Conservation (phyloP, 2,113 vertebrate genomes). For the Pao palembangensis region DNA sequence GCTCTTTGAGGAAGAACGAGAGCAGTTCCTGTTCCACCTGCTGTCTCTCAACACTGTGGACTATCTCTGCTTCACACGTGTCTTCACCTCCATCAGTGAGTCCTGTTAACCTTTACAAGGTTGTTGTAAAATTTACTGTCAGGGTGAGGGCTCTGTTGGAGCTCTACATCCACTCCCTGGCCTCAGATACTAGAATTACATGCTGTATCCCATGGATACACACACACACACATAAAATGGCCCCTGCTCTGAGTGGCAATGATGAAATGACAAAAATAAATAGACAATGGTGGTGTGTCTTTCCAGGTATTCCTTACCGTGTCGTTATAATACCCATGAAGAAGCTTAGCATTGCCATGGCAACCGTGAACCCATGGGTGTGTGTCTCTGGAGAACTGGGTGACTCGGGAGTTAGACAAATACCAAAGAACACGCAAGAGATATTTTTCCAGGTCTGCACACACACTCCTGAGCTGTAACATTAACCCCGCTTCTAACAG, state of each 20-base stretch:
- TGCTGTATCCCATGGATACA: neutral
- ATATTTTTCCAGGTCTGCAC: conserved; percentile 94
- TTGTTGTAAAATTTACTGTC: conserved; percentile 3
- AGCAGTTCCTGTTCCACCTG: conserved; percentile 96
- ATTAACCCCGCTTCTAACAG: neutral
- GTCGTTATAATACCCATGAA: conserved; percentile 94
- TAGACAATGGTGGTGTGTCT: conserved; percentile 12
- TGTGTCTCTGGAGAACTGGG: conserved; percentile 95
- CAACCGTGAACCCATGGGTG: conserved; percentile 93
- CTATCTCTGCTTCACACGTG: conserved; percentile 96
- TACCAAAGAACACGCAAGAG: conserved; percentile 93
- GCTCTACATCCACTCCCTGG: conserved; percentile 4
- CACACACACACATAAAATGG: neutral
- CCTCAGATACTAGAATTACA: neutral
- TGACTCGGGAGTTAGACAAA: conserved; percentile 89
- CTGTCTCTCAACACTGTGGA: conserved; percentile 96
- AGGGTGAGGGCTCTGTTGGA: neutral
- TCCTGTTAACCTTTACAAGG: conserved; percentile 18
- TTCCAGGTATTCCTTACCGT: conserved; percentile 89
- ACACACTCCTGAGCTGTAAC: neutral
- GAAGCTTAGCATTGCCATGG: conserved; percentile 95
- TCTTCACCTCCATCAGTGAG: conserved; percentile 82
- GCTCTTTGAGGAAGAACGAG: conserved; percentile 93
- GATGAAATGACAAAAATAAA: neutral
- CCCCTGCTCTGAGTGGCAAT: too few relatives aligned